Conservation (phyloP, 2,113 vertebrate species). For the Oryctolagus cuniculus region DNA sequence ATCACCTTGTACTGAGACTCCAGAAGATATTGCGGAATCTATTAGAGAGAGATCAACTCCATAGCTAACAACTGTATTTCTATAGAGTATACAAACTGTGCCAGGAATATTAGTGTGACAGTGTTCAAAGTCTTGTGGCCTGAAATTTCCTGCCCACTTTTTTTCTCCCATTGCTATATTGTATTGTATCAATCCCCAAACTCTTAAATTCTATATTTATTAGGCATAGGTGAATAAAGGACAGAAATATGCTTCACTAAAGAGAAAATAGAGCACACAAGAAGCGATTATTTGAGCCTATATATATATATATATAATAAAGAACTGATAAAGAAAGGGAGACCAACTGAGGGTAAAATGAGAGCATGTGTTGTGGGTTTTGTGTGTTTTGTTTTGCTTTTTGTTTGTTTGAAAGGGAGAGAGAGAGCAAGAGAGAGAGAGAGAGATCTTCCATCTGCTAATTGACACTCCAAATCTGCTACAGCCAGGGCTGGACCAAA, state of each 20-base stretch:
- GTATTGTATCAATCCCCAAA: neutral
- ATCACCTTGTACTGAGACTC: neutral
- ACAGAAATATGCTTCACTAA: neutral
- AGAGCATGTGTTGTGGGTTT: neutral
- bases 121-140: neutral
- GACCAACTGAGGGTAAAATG: neutral
- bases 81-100: neutral
- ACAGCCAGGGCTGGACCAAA: too few relatives aligned
- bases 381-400: too few relatives aligned
- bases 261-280: neutral
- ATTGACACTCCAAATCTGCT: too few relatives aligned
- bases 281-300: neutral
- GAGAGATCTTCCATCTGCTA: too few relatives aligned
- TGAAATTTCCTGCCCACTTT: neutral
- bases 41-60: neutral
- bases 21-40: neutral
- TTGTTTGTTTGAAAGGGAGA: too few relatives aligned
- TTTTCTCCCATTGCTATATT: neutral
- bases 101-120: neutral
- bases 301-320: neutral
- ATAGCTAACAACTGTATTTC: neutral
- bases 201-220: neutral
- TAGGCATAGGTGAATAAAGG: neutral
- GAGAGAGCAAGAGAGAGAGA: too few relatives aligned
- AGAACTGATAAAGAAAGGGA: neutral